A percentile compares a stretch with the other conserved stretches of the same genome.
These are phyloP conservation scores for Myotis brandtii DNA, from an alignment of 2,113 vertebrate genomes.

Conservation along the genomic window DNA sequence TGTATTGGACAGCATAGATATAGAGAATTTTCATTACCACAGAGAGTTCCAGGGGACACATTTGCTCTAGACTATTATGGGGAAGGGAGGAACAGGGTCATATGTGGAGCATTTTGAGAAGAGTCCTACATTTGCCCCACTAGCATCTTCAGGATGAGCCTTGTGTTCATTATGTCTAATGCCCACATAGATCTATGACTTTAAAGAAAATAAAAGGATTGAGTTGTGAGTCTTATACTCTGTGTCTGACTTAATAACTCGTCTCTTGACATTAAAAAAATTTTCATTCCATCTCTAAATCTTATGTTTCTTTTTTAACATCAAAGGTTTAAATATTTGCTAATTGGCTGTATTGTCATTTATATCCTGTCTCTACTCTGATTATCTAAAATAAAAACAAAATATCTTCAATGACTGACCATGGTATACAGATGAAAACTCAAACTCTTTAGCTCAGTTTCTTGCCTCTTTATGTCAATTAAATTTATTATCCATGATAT, in stretches of 20 bases:
- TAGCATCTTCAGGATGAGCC: neutral
- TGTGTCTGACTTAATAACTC: neutral
- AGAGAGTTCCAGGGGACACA: neutral
- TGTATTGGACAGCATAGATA: neutral
- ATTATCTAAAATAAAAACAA: slow-evolving; percentile 19
- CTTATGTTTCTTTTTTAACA: neutral
- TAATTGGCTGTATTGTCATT: neutral
- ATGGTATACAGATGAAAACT: neutral
- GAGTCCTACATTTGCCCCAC: neutral
- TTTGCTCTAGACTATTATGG: neutral
- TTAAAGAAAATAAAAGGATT: neutral
- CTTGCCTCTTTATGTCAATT: neutral
- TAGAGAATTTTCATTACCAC: neutral
- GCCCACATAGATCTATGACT: neutral
- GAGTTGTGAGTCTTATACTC: neutral
- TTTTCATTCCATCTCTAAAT: neutral
- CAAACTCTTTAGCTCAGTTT: neutral
- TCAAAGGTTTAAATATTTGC: neutral
- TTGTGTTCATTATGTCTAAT: neutral
- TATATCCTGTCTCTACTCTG: neutral
- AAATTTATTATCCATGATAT: neutral
- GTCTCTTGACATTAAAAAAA: neutral
- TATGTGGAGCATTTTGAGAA: neutral
- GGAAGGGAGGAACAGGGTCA: too few relatives aligned
- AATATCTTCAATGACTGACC: neutral